These are phyloP conservation scores for Arge pagana DNA, from an alignment of 2,888 invertebrate species.

Conservation along the genomic window DNA sequence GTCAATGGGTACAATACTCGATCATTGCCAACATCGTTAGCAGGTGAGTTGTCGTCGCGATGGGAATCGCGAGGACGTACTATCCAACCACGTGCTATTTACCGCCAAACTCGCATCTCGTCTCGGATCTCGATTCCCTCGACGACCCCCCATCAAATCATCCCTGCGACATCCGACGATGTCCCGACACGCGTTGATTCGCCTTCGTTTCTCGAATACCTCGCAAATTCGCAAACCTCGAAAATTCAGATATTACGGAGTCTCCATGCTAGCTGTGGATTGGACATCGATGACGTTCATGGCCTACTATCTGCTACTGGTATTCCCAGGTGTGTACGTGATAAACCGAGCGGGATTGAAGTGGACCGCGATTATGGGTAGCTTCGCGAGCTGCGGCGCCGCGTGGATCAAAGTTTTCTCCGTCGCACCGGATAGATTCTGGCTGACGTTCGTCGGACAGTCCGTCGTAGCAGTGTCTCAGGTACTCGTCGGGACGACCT, in stretches of 20 bases:
- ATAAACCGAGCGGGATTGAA: conserved; percentile 61
- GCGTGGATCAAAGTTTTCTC: conserved; percentile 69
- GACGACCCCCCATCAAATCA: too few species aligned
- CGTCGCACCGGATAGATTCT: conserved; percentile 65
- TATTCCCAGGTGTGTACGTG: conserved; percentile 64
- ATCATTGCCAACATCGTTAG: conserved; percentile 65
- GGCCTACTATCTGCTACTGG: conserved; percentile 68
- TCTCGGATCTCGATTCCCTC: too few species aligned
- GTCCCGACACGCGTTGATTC: too few species aligned
- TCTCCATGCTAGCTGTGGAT: conserved; percentile 61
- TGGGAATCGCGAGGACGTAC: too few species aligned
- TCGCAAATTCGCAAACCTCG: too few species aligned
- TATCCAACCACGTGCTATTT: too few species aligned
- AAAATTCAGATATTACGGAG: conserved; percentile 56
- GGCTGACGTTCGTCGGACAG: conserved; percentile 66
- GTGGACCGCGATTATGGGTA: conserved; percentile 60
- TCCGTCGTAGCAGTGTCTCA: conserved; percentile 59
- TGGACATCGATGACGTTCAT: conserved; percentile 73
- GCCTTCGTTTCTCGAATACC: too few species aligned
- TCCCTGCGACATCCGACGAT: too few species aligned
- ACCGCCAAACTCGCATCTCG: too few species aligned
- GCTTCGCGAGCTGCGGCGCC: conserved; percentile 63
- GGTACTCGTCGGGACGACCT: conserved; percentile 28
- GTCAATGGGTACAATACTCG: conserved; percentile 71
- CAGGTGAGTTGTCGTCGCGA: conserved; percentile 53